Base-by-base conservation (phyloP, 2,797 vertebrate genomes). In the Cynodonichthys magdalenae region DNA sequence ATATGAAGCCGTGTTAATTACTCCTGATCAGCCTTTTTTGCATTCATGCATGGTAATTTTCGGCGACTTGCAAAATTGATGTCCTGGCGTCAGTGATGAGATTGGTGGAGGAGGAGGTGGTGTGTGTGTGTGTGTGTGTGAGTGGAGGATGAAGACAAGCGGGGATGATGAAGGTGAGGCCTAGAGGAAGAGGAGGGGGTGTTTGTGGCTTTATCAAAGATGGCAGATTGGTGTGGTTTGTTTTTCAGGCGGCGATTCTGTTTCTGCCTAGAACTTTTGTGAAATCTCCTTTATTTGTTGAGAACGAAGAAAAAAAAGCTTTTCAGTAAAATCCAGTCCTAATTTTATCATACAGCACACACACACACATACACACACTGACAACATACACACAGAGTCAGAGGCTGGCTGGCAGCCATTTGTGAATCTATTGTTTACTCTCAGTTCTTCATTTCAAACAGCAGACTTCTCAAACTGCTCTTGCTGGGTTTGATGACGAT, bases 1-100 rank as follows among this genome's bases (percentile, higher is more conserved):
- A 98, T 98, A 98, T 98, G 96, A 98, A 98, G 96, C 96, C 94
- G 94, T 96, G 97, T 98, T 98, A 98, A 98, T 98, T 98, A 98
- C 96, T 98, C 95, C 96, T 98, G 97, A 98, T 98, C 97, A 98
- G 96, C 95, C 95, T 96, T 97, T 92, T 98, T 97, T 98, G 96
- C 96, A 98, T 98, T 98, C 96, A 98, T 97, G 96, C 96, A 98
- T 97, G 96, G 95, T 97, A 98, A 98, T 98, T 97, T 97, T 96
- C 93, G 91, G 94, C 95, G 95, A 98, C 95, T 97, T 96, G 95
- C 95, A 95, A 96, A 98, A 98, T 98, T 97, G 96, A 98, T 97
- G 96, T 96, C 95, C 96, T 95, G 94, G 95, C 91, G 82, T 95
- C 93, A 92, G 87, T 85, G 87, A 91, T 89, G 91, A 91, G 90